Base-by-base conservation (phyloP, 1,140 invertebrate species). In the Brachionus manjavacas region DNA sequence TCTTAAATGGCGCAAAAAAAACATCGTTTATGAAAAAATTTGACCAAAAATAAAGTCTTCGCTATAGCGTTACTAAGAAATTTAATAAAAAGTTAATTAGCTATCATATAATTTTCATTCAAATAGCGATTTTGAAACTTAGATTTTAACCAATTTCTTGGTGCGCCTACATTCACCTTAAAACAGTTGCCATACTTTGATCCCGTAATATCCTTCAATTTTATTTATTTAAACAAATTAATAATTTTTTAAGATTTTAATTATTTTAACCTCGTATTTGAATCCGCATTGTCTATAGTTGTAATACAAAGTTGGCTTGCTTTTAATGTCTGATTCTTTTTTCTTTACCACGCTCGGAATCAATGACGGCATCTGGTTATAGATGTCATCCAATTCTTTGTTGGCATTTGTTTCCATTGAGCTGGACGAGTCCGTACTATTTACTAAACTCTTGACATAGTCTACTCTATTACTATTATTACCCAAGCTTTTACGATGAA, bases 141-240 rank as follows among this genome's bases (percentile, higher is more conserved):
- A 14, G 72, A 76, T 76, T 76, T 76, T 49, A 76, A 20, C 72
- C 72, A 76, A 49, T 76, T 76, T 35, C 43, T 41, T 25, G 72
- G 72, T n/a, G 72, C 72, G 3, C 72, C 72, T 43, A 76, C 72
- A 49, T 76, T 76, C 4, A 76, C 72, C 52, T 76, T 76, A 28
- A 76, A 76, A 49, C 28, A 76, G n/a, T 76, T 76, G 9, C 41
- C 72, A 76, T 76, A n/a, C 41, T 46, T 49, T 49, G 72, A 49
- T 6, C 25, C 20, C 4, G 20, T 76, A 14, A 76, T 25, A 25
- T 76, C 72, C 72, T 76, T 16, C 16, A 7, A 35, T 41, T 31
- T 70, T 35, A 41, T 16, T 35, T 31, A 39, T 35, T 35, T 35
- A 41, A 35, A 12, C 2, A 31, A 70, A 9, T n/a, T 12, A 70